These are phyloP conservation scores for Anticlea derivata DNA, from an alignment of 2,888 invertebrate species.

Conservation along the genomic window DNA sequence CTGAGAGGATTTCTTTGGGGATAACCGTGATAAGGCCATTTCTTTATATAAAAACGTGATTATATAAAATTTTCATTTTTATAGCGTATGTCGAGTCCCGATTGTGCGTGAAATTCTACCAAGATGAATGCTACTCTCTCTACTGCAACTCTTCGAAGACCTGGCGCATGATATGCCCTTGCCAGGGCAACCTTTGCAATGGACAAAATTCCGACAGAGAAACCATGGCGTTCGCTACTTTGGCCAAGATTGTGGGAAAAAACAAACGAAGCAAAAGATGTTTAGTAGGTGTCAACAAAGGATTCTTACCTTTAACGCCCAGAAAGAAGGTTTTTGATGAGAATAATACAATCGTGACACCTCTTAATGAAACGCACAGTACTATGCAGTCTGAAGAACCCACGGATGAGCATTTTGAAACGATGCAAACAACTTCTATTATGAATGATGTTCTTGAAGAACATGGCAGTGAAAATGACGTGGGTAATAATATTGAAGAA, in stretches of 20 bases:
- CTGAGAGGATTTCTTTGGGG: too few relatives aligned
- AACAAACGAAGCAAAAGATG: slow-evolving; percentile 44
- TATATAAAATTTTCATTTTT: slow-evolving; percentile 20
- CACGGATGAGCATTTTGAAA: neutral
- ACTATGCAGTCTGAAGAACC: slow-evolving; percentile 4
- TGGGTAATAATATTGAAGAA: slow-evolving; percentile 13
- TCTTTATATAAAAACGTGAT: too few relatives aligned
- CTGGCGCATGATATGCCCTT: slow-evolving; percentile 74
- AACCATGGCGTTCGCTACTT: slow-evolving; percentile 58
- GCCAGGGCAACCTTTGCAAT: slow-evolving; percentile 73
- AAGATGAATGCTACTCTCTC: slow-evolving; percentile 73
- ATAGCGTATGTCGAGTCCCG: slow-evolving; percentile 71
- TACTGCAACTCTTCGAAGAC: slow-evolving; percentile 72
- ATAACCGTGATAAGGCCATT: too few relatives aligned
- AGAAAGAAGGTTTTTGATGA: slow-evolving; percentile 17
- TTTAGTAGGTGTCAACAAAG: slow-evolving; percentile 21
- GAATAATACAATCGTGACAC: slow-evolving; percentile 19
- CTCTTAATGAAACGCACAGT: slow-evolving; percentile 7
- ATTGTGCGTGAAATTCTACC: slow-evolving; percentile 72
- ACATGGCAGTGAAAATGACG: neutral
- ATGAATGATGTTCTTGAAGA: slow-evolving; percentile 1
- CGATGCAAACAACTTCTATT: neutral
- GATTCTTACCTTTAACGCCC: slow-evolving; percentile 8
- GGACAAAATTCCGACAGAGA: slow-evolving; percentile 67
- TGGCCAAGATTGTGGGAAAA: slow-evolving; percentile 48